Evolutionary conservation across 2,113 vertebrate genomes (phyloP).

Genomic region (Pelusios castaneus): DNA sequence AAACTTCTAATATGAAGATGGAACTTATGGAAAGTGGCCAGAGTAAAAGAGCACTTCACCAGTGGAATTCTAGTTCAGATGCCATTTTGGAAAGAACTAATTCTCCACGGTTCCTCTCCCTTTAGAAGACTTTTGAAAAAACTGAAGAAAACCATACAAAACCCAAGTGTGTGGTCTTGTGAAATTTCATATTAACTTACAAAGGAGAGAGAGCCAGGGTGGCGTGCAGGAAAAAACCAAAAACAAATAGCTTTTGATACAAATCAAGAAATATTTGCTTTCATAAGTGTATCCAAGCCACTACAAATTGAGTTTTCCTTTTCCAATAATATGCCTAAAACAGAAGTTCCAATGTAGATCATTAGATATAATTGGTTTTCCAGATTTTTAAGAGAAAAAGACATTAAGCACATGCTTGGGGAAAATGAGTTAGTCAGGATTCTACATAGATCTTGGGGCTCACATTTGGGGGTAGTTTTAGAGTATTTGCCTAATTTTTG

Average conservation of each 20-base stretch:
- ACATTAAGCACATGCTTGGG: not conserved
- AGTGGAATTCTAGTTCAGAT: constrained; percentile 75
- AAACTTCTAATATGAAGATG: constrained; percentile 82
- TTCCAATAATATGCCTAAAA: not conserved
- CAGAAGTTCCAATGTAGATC: not conserved
- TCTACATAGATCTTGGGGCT: not conserved
- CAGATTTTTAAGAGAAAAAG: not conserved
- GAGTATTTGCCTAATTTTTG: not conserved
- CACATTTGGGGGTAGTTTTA: not conserved
- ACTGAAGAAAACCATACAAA: constrained; percentile 48
- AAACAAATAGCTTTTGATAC: constrained; percentile 63
- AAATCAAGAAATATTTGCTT: constrained; percentile 73
- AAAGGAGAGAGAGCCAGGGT: constrained; percentile 64
- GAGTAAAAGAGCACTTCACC: constrained; percentile 69
- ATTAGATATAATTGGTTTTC: not conserved
- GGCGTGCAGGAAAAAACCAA: constrained; percentile 70
- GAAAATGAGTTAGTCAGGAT: not conserved
- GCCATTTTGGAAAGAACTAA: constrained; percentile 71
- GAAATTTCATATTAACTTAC: constrained; percentile 74
- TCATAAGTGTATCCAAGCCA: not conserved
- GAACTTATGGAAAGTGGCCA: constrained; percentile 78
- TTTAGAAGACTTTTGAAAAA: constrained; percentile 73
- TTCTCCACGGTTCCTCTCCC: constrained; percentile 44
- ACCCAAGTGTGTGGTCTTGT: constrained; percentile 79
- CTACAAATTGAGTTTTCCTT: not conserved